Evolutionary conservation across 1,140 invertebrate species (phyloP), one percentile per base, ranked within the genome.

Genomic region (Drosophila fuyamai): DNA sequence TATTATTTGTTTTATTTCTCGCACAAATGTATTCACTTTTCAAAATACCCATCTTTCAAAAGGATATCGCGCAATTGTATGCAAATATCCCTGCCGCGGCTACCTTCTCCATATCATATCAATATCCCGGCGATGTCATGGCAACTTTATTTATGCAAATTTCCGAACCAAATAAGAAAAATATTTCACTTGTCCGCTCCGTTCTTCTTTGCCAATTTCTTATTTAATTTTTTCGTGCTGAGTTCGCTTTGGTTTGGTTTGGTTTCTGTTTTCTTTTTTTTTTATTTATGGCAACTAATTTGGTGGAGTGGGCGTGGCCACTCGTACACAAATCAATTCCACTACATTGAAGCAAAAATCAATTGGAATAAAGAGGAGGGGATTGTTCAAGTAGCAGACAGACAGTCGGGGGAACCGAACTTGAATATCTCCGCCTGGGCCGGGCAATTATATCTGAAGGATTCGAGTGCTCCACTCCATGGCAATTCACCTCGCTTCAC

Each of bases 241-340:
- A 63, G 36, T 48, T 63, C 59, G 63, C 59, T 50, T 32, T 35
- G 46, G 58, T 65, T 67, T 67, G 16, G 59, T 35, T 62, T 18
- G 29, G 10, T 27, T 65, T 16, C 13, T 23, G 46, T 59, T 46
- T 58, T 23, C 46, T 59, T 43, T 61, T 59, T 60, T 61, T 65
- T 60, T 88, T 88, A 86, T 88, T 88, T 88, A 88, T 89, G 63
- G 72, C 76, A 89, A 89, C 84, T 88, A 88, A 88, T 88, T 89
- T 83, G 77, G 66, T 54, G 66, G 38, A 48, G 38, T 57, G 54
- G 83, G 83, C 83, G 83, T 88, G 84, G 83, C 84, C 55, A 60
- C 62, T 88, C 71, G 66, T 47, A 65, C 72, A 88, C 83, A 88
- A 88, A 88, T 88, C 83, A 88, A 88, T 88, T 88, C 83, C 83